Evolutionary conservation across 2,113 vertebrate species (phyloP), one percentile per base, ranked within the genome.

Genomic region (Haemorhous mexicanus): DNA sequence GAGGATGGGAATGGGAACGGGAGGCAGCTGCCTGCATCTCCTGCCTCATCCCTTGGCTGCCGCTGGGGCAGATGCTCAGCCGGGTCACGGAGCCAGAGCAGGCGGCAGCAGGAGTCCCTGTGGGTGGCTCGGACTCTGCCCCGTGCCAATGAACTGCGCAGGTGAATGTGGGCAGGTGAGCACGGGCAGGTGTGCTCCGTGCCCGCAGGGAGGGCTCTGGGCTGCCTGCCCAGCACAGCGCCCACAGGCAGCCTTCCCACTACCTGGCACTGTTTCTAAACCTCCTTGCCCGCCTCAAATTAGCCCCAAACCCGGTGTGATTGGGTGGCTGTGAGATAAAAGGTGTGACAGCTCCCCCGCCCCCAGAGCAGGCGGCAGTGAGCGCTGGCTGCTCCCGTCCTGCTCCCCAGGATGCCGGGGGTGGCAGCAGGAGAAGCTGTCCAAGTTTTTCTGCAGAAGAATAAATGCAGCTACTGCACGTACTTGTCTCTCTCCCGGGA

Each of bases 71-170:
- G 35, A 50, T 62, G 35, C 70, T 82, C 68, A 80, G 59, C 63
- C 33, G 0, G 3, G 16, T 12, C 63, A 17, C 50, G 6, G 4
- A 84, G 66, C 44, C 0, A 0, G 47, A 44, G 62, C 24, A 8
- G 72, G 44, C 0, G 0, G 41, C 56, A 58, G 14, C 33, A 0
- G 0, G 0, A 5, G 13, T 77, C 56, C 52, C 47, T 4, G 17
- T 0, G 0, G 28, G 32, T 23, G 2, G 1, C 55, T 32, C 0
- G 0, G 83, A 26, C 53, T 27, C 16, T 2, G 0, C 30, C 13
- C 44, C 5, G 30, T 53, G 7, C 17, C 82, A 68, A 61, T 61
- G 12, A 7, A 13, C 28, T 9, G 7, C 5, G 22, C 85, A 33
- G 80, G 75, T 55, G 72, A 30, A 18, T 1, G 10, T 4, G 6